Base-by-base conservation (phyloP, 1,140 invertebrate species). In the Orchesella cincta region DNA sequence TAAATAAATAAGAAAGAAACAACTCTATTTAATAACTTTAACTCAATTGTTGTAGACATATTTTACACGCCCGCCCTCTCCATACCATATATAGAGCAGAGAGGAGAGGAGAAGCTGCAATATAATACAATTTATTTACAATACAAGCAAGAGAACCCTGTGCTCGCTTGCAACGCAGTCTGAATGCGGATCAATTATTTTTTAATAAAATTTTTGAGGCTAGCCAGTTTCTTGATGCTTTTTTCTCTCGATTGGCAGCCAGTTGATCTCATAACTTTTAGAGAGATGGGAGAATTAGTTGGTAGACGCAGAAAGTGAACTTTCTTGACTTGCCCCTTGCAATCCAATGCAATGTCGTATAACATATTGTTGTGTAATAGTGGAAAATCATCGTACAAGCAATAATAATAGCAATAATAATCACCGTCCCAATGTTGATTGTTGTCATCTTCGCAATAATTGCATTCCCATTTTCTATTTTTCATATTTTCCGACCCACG, bases 11-110 rank as follows among this genome's bases (percentile, higher is more conserved):
- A 57, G 23, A 57, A 23, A 12, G 52, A 57, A 57, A 57, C 52
- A 57, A 57, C 52, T 57, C 52, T 57, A 57, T 57, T 57, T 57
- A 57, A 57, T 57, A 57, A 57, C 23, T 57, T 57, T 57, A 26
- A 57, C 23, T 57, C 52, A 12, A 57, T 57, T 18, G 52, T 57
- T 57, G 52, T n/a, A 14, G 52, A 57, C 52, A 57, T 57, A 46
- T 57, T 57, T 57, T 57, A 57, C 23, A 57, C 52, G 52, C 52
- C 52, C 52, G 52, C 52, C 8, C 14, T 57, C 14, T 46, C 12
- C 52, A 18, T n/a, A 3, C 52, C 52, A 57, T 57, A 57, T 57
- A 57, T 57, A 57, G 52, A 57, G 52, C 52, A 57, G 23, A 57
- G 52, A 57, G 14, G 52, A 57, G 52, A 57, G 23, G 52, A 57